Base-by-base conservation (phyloP, 2,113 vertebrate genomes). In the Sterrhoptilus dennistouni region DNA sequence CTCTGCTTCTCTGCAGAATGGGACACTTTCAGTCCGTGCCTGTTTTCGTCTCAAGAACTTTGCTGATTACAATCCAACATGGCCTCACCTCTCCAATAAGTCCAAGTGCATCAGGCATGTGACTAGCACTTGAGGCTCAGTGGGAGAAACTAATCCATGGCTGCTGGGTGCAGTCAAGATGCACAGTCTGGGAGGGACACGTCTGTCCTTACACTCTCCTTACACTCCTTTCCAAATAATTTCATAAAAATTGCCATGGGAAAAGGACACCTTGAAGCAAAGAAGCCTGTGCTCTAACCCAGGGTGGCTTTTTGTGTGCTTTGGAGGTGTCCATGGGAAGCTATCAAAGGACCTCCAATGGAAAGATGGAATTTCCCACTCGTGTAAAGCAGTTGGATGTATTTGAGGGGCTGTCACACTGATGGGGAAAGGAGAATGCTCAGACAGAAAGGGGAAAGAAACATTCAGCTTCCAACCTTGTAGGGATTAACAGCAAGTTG, bases 211-310 rank as follows among this genome's bases (percentile, higher is more conserved):
- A n/a, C 3, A 3, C 2, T 4, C 12, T 59, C 64, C 49, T 84
- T 53, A 36, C 28, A 22, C 9, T 53, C 10, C 17, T 44, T 75
- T 50, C 45, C 49, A 35, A 38, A 8, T 25, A 1, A 29, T 22
- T 91, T 24, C 0, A 0, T 49, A 65, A 53, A 24, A 11, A 56
- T 31, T 69, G 8, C 27, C 4, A 0, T 3, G 4, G 28, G 22
- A 44, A 76, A 83, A 49, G n/a, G 36, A 7, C 28, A 70, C 17
- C 19, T 21, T 56, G 24, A 24, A 64, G 44, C 18, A 63, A 78
- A 85, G 29, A 5, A 65, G 19, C 7, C 19, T 36, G 61, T 65
- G 6, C 24, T 90, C 3, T 77, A 25, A 40, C 7, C 5, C 12
- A 27, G 10, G 14, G 7, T 52, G 36, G 15, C 11, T 49, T 20